These are phyloP conservation scores for Ernsta delagoae DNA, from an alignment of 2,888 invertebrate genomes.

Conservation along the genomic window DNA sequence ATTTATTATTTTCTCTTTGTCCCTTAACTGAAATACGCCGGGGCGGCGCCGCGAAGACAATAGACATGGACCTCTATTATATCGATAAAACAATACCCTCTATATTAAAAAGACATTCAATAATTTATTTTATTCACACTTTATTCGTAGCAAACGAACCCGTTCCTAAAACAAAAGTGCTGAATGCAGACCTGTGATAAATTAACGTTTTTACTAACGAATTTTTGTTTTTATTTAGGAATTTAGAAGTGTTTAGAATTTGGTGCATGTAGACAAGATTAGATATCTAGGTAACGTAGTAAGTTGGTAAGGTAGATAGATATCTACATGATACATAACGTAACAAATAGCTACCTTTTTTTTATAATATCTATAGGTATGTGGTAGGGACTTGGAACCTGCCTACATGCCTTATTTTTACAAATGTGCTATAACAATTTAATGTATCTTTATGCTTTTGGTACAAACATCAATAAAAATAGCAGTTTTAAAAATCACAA, in stretches of 20 bases:
- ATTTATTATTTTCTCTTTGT: conserved; percentile 82
- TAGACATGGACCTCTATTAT: conserved; percentile 67
- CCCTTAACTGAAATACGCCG: conserved; percentile 57
- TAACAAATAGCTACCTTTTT: no score
- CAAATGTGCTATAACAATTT: no score
- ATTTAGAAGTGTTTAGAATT: no score
- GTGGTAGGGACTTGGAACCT: no score
- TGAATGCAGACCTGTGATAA: conserved; percentile 57
- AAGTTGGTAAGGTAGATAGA: no score
- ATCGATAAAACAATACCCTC: conserved; percentile 79
- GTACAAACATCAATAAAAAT: background rate
- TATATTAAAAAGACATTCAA: conserved; percentile 85
- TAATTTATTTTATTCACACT: conserved; percentile 83
- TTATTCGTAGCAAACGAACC: conserved; percentile 68
- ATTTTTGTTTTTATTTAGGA: background rate
- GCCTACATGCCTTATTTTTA: no score
- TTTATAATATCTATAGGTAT: no score
- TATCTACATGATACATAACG: no score
- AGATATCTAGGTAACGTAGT: no score
- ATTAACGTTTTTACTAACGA: conserved; percentile 28
- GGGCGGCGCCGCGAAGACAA: conserved; percentile 74
- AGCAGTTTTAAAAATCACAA: background rate
- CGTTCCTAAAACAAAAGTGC: conserved; percentile 66
- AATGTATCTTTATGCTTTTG: no score
- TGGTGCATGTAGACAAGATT: no score